Percentiles rank a stretch among this genome's conserved stretches.
phyloP scores from a whole-genome alignment of 2,797 vertebrate genomes.

The Sebastes melanostomus region DNA sequence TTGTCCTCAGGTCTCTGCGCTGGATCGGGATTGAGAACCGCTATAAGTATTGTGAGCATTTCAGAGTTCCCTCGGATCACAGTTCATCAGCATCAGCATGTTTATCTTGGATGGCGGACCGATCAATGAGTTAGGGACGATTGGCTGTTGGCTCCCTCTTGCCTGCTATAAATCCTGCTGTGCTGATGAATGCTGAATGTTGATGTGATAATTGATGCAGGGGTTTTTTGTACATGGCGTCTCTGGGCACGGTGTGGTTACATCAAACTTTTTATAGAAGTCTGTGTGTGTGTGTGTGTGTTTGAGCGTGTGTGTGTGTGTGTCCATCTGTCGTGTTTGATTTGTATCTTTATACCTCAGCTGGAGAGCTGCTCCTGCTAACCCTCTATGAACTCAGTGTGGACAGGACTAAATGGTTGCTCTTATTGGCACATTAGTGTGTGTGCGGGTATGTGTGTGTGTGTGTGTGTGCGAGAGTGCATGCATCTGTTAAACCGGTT shows the following conservation, averaged over 20 bases:
- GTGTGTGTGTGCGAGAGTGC: background rate
- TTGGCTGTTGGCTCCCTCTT: constrained; percentile 35
- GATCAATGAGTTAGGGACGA: constrained; percentile 60
- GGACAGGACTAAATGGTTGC: constrained; percentile 56
- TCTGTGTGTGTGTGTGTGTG: background rate
- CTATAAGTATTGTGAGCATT: constrained; percentile 38
- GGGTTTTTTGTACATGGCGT: constrained; percentile 58
- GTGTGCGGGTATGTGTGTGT: background rate
- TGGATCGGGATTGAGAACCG: constrained; percentile 34
- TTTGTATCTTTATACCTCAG: constrained; percentile 65
- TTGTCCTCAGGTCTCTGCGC: constrained; percentile 40
- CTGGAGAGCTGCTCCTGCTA: constrained; percentile 56
- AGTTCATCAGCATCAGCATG: constrained; percentile 68
- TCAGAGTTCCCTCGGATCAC: constrained; percentile 57
- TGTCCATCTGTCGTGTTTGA: constrained; percentile 68
- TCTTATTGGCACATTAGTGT: constrained; percentile 49
- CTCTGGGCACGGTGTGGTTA: constrained; percentile 61
- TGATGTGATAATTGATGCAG: constrained; percentile 70
- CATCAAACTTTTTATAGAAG: constrained; percentile 53
- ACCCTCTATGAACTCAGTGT: constrained; percentile 62
- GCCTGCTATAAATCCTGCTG: constrained; percentile 47
- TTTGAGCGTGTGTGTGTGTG: constrained; percentile 5
- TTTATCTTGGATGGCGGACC: constrained; percentile 63
- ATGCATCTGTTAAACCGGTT: background rate
- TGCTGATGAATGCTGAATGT: constrained; percentile 61